Base-by-base conservation (phyloP, 2,797 vertebrate genomes). In the Enteromius thamalakanensis region DNA sequence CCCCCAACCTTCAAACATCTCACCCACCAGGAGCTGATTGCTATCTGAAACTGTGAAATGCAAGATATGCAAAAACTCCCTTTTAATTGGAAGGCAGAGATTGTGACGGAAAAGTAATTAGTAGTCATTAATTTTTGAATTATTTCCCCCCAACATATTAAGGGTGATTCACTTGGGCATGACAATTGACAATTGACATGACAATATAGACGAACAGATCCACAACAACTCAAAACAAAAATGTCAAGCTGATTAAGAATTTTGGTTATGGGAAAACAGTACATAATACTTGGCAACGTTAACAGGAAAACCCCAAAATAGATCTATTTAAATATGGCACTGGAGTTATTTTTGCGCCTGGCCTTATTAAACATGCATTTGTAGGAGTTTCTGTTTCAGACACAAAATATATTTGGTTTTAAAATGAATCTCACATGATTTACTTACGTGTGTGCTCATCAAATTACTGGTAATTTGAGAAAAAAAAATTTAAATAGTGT, bases 21-120 rank as follows among this genome's bases (percentile, higher is more conserved):
- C 9, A 64, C 17, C 42, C 26, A 82, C 45, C 29, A 23, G 32
- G 26, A 81, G 55, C 12, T 6, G 68, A 81, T 72, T n/a, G n/a
- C 40, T 47, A 62, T 72, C 51, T 62, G 40, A 58, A 71, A 45
- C 77, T 80, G 34, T 21, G 51, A 26, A 21, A 71, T 70, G 23
- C 4, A 17, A 11, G 37, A 71, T 58, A 72, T 71, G 79, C 79
- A 60, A 58, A 70, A 80, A 14, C 51, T 58, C 68, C 55, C 26
- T 29, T 71, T 29, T 60, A 71, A 62, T 81, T 47, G 55, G 40
- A 70, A 65, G 23, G 42, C 60, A 53, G 42, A 82, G 42, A 62
- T 71, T 78, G 58, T 80, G 55, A 80, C 2, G 58, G 40, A 60
- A 69, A 42, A 60, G 40, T 78, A 47, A 78, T 78, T 65, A 65